A percentile compares a stretch with the other conserved stretches of the same genome.
Conservation (phyloP, 1,140 invertebrate species). For the Heliconius himera region DNA sequence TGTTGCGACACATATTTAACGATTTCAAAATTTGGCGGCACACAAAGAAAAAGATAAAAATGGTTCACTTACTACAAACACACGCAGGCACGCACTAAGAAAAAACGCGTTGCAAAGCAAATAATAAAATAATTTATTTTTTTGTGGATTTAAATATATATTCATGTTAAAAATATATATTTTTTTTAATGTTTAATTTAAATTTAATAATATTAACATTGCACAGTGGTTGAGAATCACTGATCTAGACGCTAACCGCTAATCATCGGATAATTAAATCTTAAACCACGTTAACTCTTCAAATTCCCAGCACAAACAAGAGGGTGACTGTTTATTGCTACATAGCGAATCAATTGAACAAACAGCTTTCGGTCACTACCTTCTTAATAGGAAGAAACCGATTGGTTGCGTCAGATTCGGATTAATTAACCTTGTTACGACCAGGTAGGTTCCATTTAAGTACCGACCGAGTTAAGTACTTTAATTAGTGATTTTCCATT, state of each 20-base stretch:
- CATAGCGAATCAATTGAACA: conserved; percentile 72
- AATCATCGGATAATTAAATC: conserved; percentile 70
- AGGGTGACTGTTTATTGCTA: conserved; percentile 61
- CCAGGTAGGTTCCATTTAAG: conserved; percentile 65
- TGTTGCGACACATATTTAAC: no score
- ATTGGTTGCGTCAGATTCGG: conserved; percentile 64
- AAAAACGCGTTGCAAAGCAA: no score
- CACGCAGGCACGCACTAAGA: no score
- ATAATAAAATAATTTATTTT: no score
- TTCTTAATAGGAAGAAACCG: conserved; percentile 68
- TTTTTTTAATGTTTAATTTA: no score
- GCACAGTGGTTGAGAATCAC: no score
- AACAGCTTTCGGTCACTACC: conserved; percentile 65
- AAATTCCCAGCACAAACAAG: conserved; percentile 72
- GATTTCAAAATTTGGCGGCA: no score
- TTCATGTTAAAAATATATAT: no score
- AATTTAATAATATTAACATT: no score
- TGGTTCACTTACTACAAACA: no score
- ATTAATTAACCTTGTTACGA: conserved; percentile 77
- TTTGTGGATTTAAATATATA: no score
- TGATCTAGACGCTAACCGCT: conserved; percentile 64
- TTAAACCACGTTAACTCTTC: conserved; percentile 68
- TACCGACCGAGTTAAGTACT: conserved; percentile 63
- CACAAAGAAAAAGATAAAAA: no score
- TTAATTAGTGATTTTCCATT: conserved; percentile 79